Evolutionary conservation across 2,797 vertebrate species (phyloP), one percentile per base, ranked within the genome.

Genomic region (Pygocentrus nattereri): DNA sequence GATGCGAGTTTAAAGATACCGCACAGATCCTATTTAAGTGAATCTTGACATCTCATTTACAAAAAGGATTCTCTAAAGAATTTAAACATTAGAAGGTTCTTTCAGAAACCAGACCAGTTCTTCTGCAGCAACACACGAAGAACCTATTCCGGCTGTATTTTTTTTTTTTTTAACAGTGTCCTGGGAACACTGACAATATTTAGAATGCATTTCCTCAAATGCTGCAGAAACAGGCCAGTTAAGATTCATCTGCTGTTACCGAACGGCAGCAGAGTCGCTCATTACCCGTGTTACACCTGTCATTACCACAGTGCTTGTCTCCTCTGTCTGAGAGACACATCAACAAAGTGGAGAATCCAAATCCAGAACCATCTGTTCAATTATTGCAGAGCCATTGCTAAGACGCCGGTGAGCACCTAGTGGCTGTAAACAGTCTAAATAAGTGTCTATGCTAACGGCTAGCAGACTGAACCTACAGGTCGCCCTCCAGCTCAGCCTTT

Each of bases 401-500:
- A 80, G 82, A 76, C 54, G 52, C 71, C 1, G 30, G 31, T 44
- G 49, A 74, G 61, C 62, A 59, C 50, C 54, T 67, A 23, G 81
- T 76, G 71, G 68, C 79, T 84, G 84, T 86, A 85, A 84, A 84
- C 84, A 84, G 87, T 70, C 59, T 79, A 82, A 81, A 79, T 71
- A 65, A 85, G 76, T 82, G 76, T 73, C 69, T 41, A 47, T 69
- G 73, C 79, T 56, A 80, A 86, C 85, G 76, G 69, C 85, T 84
- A 85, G 82, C 84, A 81, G 85, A 77, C 72, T 82, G 47, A 82
- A 88, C 84, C 87, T 85, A 76, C 87, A 87, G 87, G 87, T 82
- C 85, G 67, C 87, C 85, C 87, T 84, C 77, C 85, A 86, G 87
- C 84, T 87, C 80, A 82, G 72, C 80, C 84, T 85, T 85, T 85